Percentiles rank a stretch among this genome's conserved stretches.
These are phyloP conservation scores for Scytalopus superciliaris DNA, from an alignment of 2,113 vertebrate species.

Conservation along the genomic window DNA sequence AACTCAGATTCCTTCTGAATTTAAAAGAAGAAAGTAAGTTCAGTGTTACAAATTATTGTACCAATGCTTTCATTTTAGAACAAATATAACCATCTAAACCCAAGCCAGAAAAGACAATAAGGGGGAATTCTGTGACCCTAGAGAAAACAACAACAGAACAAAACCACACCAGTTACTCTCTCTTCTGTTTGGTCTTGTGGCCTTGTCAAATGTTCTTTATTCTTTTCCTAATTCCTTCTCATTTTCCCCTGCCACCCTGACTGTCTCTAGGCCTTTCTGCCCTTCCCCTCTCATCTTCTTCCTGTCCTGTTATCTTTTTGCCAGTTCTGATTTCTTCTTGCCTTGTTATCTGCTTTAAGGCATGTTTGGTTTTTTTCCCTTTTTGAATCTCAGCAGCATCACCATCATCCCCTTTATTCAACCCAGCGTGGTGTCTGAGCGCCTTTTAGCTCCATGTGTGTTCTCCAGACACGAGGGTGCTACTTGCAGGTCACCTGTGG, in stretches of 20 bases:
- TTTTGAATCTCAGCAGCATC: background rate
- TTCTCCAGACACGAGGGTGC: background rate
- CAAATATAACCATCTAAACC: background rate
- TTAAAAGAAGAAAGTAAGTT: background rate
- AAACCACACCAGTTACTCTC: background rate
- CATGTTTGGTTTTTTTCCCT: background rate
- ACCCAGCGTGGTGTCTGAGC: background rate
- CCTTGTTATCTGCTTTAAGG: background rate
- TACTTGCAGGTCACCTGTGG: background rate
- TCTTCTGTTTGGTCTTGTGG: background rate
- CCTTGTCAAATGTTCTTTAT: background rate
- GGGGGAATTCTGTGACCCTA: background rate
- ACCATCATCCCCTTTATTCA: background rate
- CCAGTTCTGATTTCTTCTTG: background rate
- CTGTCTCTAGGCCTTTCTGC: background rate
- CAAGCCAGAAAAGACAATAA: background rate
- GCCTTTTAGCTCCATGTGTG: fast-evolving
- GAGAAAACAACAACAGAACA: background rate
- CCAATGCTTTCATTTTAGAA: background rate
- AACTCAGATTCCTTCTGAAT: background rate
- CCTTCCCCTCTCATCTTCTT: background rate
- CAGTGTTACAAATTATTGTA: background rate
- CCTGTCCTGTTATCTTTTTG: background rate
- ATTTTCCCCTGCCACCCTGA: background rate
- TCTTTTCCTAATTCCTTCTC: background rate